These are phyloP conservation scores for Lordiphosa fenestrarum DNA, from an alignment of 2,888 invertebrate genomes.

Conservation along the genomic window DNA sequence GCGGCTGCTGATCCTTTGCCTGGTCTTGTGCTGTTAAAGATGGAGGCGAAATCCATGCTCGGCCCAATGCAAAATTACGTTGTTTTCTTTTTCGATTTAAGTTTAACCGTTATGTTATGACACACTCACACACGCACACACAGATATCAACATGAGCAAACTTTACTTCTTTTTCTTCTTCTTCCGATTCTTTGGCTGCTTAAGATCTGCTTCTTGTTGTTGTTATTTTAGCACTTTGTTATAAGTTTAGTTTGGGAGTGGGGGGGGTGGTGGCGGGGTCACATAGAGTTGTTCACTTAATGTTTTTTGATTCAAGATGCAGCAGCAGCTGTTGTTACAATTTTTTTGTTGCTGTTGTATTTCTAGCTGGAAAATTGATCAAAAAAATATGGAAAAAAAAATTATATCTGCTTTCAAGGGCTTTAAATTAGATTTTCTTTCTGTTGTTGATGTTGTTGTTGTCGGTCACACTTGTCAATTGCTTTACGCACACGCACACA, in stretches of 20 bases:
- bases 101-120: conserved; percentile 10
- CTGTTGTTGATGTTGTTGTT: not conserved
- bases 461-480: not conserved
- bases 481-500: not conserved
- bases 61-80: conserved; percentile 27
- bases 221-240: conserved; percentile 20
- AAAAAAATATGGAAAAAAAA: conserved; percentile 1
- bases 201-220: conserved; percentile 9
- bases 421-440: conserved; percentile 2
- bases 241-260: too few relatives aligned
- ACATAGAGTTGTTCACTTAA: conserved; percentile 12
- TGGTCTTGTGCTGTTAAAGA: conserved; percentile 22
- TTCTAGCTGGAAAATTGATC: not conserved
- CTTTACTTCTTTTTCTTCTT: conserved; percentile 15
- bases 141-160: too few relatives aligned
- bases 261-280: too few relatives aligned
- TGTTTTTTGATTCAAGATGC: conserved; percentile 36
- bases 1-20: conserved; percentile 16
- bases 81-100: conserved; percentile 24
- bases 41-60: conserved; percentile 61
- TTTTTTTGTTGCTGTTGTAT: conserved; percentile 2
- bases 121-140: too few relatives aligned
- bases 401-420: not conserved
- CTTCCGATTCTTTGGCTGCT: not conserved
- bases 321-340: conserved; percentile 27